phyloP scores from a whole-genome alignment of 2,888 invertebrate genomes.

The Aphelenchoides bicaudatus region DNA sequence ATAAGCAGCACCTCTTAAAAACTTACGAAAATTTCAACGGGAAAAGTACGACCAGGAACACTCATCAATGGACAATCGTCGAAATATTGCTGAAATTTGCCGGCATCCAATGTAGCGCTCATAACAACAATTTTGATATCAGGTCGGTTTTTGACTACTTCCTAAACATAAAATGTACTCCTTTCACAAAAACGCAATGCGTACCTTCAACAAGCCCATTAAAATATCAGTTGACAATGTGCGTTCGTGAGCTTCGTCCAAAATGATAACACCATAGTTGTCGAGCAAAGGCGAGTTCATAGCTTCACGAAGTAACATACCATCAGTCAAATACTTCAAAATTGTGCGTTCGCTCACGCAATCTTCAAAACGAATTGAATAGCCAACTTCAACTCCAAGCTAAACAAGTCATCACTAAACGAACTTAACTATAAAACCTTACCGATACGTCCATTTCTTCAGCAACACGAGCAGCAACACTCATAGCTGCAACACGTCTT shows the following conservation, averaged over 20 bases:
- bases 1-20: not conserved
- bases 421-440: slow-evolving; percentile 11
- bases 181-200: too few species aligned
- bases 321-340: slow-evolving; percentile 98
- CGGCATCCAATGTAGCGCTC: slow-evolving; percentile 98
- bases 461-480: slow-evolving; percentile 94
- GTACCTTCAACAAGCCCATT: slow-evolving; percentile 78
- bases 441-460: slow-evolving; percentile 84
- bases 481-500: slow-evolving; percentile 99
- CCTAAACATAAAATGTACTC: slow-evolving; percentile 69
- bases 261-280: slow-evolving; percentile 85
- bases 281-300: slow-evolving; percentile 99
- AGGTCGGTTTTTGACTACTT: slow-evolving; percentile 84
- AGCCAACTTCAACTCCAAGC: slow-evolving; percentile 84
- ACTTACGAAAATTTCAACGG: slow-evolving; percentile 81
- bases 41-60: slow-evolving; percentile 91
- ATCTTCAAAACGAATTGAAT: slow-evolving; percentile 97
- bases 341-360: slow-evolving; percentile 89
- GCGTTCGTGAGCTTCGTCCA: slow-evolving; percentile 98
- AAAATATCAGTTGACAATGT: slow-evolving; percentile 95
- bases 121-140: slow-evolving; percentile 96
- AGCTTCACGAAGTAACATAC: slow-evolving; percentile 97
- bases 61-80: slow-evolving; percentile 97
- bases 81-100: slow-evolving; percentile 96
- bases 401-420: slow-evolving; percentile 19